A percentile compares a stretch with the other conserved stretches of the same genome.
These are phyloP conservation scores for Oncorhynchus gorbuscha DNA, from an alignment of 2,113 vertebrate species.

Conservation along the genomic window DNA sequence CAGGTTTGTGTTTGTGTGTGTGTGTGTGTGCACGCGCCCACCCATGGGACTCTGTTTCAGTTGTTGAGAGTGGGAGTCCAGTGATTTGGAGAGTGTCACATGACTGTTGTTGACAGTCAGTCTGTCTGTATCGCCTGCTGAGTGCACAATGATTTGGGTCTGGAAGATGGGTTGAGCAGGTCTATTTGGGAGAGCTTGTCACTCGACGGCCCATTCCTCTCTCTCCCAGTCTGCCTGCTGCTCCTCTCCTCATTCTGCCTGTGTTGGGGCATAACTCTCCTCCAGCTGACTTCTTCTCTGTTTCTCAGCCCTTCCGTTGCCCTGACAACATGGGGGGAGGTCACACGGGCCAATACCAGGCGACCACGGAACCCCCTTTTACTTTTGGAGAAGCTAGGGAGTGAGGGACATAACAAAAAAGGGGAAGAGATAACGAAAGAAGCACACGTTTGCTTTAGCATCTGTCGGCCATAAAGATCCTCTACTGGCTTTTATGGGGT, in stretches of 20 bases:
- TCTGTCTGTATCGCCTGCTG: background rate
- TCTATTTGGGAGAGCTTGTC: too few relatives aligned
- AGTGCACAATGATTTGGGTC: background rate
- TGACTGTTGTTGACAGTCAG: background rate
- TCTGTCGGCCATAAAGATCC: constrained; percentile 76
- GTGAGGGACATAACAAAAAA: constrained; percentile 28
- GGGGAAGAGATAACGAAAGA: background rate
- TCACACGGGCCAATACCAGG: constrained; percentile 65
- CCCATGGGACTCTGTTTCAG: background rate
- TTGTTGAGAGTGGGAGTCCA: background rate
- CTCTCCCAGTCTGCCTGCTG: constrained; percentile 23
- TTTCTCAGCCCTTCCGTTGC: constrained; percentile 64
- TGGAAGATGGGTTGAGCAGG: background rate
- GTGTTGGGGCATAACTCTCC: constrained; percentile 56
- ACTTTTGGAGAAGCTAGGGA: constrained; percentile 14
- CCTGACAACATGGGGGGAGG: constrained; percentile 61
- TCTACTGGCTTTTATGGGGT: constrained; percentile 70
- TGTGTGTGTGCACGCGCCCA: background rate
- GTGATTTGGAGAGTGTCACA: background rate
- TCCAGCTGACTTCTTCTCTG: constrained; percentile 62
- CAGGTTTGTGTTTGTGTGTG: constrained; percentile 45
- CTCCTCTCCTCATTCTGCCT: constrained; percentile 40
- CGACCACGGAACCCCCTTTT: constrained; percentile 55
- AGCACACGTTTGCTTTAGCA: constrained; percentile 63
- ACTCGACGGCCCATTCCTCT: background rate